These are phyloP conservation scores for Eonycteris spelaea DNA, from an alignment of 2,113 vertebrate genomes.

Conservation along the genomic window DNA sequence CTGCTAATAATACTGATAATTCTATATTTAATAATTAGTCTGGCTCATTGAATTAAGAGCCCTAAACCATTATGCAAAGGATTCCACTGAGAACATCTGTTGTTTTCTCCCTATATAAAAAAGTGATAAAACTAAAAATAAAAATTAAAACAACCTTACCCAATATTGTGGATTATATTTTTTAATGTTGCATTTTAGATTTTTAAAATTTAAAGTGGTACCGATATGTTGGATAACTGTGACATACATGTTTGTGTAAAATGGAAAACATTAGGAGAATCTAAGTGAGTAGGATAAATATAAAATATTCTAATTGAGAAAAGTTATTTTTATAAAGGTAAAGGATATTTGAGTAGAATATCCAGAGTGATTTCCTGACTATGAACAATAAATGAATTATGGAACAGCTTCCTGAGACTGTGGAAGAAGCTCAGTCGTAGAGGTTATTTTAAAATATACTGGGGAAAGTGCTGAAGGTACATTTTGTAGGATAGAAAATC, in stretches of 20 bases:
- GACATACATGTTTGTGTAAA: not conserved
- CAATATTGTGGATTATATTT: not conserved
- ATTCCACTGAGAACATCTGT: not conserved
- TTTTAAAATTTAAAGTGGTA: not conserved
- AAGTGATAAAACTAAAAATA: not conserved
- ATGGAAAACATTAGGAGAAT: not conserved
- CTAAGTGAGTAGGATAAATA: not conserved
- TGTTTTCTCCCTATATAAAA: not conserved
- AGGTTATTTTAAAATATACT: constrained; percentile 53
- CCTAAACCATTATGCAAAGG: not conserved
- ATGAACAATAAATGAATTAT: constrained; percentile 60
- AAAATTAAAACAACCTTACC: not conserved
- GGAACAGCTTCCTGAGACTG: constrained; percentile 39
- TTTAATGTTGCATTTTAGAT: not conserved
- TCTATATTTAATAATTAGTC: not conserved
- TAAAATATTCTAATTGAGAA: not conserved
- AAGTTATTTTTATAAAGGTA: constrained; percentile 40
- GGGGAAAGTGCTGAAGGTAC: constrained; percentile 42
- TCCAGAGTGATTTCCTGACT: not conserved
- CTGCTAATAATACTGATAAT: not conserved
- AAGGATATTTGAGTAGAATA: constrained; percentile 34
- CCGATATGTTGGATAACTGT: not conserved
- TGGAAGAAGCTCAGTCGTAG: not conserved
- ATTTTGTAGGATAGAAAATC: not conserved
- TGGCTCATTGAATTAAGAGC: not conserved